Evolutionary conservation across 2,888 invertebrate genomes (phyloP).

Genomic region (Physocephala rufipes): DNA sequence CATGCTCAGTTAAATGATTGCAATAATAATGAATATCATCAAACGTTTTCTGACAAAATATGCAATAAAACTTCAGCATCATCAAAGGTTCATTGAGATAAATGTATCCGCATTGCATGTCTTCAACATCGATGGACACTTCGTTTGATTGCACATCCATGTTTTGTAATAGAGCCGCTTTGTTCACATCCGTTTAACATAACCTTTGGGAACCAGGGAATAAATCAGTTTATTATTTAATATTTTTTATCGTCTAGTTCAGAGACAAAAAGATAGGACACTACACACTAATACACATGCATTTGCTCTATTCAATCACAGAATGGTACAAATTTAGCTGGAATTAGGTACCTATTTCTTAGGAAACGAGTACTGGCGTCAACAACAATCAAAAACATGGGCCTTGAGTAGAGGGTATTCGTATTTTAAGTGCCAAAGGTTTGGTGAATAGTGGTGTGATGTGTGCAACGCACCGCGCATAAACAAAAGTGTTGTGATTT

Average conservation of each 20-base stretch:
- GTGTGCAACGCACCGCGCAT: too few species aligned
- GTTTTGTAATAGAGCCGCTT: background rate
- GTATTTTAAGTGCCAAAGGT: too few species aligned
- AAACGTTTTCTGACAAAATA: constrained; percentile 44
- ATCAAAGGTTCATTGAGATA: constrained; percentile 44
- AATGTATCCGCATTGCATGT: constrained; percentile 45
- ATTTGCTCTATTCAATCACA: too few species aligned
- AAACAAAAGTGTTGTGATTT: too few species aligned
- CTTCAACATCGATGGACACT: constrained; percentile 28
- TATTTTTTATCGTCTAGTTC: background rate
- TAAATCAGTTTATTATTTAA: background rate
- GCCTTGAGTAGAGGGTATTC: too few species aligned
- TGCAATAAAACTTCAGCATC: constrained; percentile 45
- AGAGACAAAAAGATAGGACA: too few species aligned
- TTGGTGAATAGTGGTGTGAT: too few species aligned
- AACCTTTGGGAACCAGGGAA: background rate
- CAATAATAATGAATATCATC: constrained; percentile 47
- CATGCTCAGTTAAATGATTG: constrained; percentile 45
- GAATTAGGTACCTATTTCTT: too few species aligned
- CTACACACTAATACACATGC: too few species aligned
- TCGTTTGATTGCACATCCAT: constrained; percentile 9
- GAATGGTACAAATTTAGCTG: too few species aligned
- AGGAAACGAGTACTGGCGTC: too few species aligned
- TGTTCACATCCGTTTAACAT: background rate
- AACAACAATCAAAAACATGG: too few species aligned